Evolutionary conservation across 2,113 vertebrate species (phyloP).

Genomic region (Paradoxurus hermaphroditus): DNA sequence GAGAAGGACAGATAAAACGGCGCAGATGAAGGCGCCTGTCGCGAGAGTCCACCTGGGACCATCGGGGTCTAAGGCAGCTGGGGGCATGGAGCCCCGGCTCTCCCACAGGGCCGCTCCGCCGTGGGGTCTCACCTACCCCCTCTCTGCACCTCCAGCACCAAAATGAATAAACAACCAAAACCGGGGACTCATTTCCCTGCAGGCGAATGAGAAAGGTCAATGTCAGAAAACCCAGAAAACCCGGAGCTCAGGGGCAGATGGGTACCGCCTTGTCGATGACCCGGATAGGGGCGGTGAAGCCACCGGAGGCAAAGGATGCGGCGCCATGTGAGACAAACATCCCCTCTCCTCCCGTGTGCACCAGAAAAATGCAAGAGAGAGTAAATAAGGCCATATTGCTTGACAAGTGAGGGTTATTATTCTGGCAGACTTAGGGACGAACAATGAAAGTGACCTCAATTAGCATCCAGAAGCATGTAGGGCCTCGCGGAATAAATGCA

Average conservation of each 20-base stretch:
- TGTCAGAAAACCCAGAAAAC: neutral
- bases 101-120: neutral
- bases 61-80: fast-evolving
- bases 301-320: too few relatives aligned
- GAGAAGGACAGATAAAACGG: neutral
- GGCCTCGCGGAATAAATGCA: neutral
- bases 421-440: neutral
- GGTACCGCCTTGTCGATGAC: neutral
- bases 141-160: neutral
- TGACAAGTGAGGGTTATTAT: neutral
- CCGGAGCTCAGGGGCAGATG: neutral
- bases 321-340: neutral
- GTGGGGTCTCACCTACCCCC: fast-evolving
- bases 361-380: neutral
- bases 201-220: neutral
- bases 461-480: neutral
- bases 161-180: neutral
- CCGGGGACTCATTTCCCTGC: neutral
- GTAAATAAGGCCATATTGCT: neutral
- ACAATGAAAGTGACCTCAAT: neutral
- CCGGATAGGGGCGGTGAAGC: fast-evolving
- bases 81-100: fast-evolving
- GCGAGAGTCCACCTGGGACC: neutral
- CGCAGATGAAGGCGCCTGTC: neutral
- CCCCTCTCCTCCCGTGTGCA: neutral